These are phyloP conservation scores for Parazoanthus atlanticus DNA, from an alignment of 92 coral and sea anemone genomes.

Conservation along the genomic window DNA sequence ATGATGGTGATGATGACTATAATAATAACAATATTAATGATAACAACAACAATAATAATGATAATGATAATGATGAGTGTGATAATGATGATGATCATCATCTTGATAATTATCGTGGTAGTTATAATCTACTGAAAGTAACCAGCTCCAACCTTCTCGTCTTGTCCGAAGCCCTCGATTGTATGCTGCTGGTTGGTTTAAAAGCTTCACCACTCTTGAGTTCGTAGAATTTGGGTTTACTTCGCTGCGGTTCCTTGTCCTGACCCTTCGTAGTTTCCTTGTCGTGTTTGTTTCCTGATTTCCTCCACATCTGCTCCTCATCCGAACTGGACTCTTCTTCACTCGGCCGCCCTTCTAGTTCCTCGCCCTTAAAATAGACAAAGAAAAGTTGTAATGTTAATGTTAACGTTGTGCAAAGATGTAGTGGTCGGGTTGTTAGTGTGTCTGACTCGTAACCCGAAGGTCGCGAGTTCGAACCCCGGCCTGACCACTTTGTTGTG, in stretches of 20 bases:
- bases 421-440: not conserved
- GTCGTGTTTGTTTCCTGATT: conserved; percentile 52
- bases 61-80: too few species aligned
- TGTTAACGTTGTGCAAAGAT: too few species aligned
- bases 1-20: too few species aligned
- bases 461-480: too few species aligned
- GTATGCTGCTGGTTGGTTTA: conserved; percentile 42
- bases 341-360: conserved; percentile 84
- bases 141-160: conserved; percentile 57
- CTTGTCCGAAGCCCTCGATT: conserved; percentile 24
- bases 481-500: too few species aligned
- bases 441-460: too few species aligned
- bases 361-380: conserved; percentile 46
- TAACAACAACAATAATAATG: too few species aligned
- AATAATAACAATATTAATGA: too few species aligned
- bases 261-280: conserved; percentile 48
- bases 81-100: too few species aligned
- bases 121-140: not conserved
- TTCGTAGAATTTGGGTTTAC: conserved; percentile 88
- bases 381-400: not conserved
- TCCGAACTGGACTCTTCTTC: conserved; percentile 88
- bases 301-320: conserved; percentile 87
- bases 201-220: conserved; percentile 77
- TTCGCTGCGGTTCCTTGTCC: conserved; percentile 31
- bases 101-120: not conserved